phyloP scores from a whole-genome alignment of 2,113 vertebrate species.

The Xerus inauris region DNA sequence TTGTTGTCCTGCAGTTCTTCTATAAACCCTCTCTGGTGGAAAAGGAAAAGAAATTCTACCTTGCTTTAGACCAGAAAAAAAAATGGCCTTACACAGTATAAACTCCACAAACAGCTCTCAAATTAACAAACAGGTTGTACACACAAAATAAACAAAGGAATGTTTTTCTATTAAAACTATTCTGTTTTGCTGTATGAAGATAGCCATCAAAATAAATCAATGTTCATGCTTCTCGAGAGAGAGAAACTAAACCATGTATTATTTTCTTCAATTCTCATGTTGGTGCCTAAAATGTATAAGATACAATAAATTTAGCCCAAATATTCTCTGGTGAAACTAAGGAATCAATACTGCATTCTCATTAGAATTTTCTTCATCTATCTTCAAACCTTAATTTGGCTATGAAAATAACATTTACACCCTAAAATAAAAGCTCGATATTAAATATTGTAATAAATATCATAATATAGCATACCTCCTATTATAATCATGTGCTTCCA shows the following conservation, averaged over 20 bases:
- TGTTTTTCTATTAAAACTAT: slow-evolving; percentile 63
- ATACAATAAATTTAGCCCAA: neutral
- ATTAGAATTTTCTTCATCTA: neutral
- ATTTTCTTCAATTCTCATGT: neutral
- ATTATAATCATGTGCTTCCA: neutral
- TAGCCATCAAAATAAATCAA: slow-evolving; percentile 56
- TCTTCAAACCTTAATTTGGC: slow-evolving; percentile 28
- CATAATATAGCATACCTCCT: neutral
- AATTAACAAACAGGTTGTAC: slow-evolving; percentile 36
- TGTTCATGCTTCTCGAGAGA: slow-evolving; percentile 13
- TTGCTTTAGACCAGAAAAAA: slow-evolving; percentile 50
- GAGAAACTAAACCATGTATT: neutral
- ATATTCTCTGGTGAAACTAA: neutral
- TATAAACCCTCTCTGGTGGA: slow-evolving; percentile 50
- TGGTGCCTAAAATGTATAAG: neutral
- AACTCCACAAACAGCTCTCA: slow-evolving; percentile 22
- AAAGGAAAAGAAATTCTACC: slow-evolving; percentile 49
- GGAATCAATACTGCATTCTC: neutral
- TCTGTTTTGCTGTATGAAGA: slow-evolving; percentile 54
- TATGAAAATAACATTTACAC: slow-evolving; percentile 39
- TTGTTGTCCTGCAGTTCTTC: slow-evolving; percentile 34
- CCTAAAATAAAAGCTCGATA: slow-evolving; percentile 7
- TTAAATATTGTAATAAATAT: slow-evolving; percentile 14
- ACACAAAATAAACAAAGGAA: slow-evolving; percentile 46
- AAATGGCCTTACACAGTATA: neutral